Percentiles rank a stretch among this genome's conserved stretches.
Evolutionary conservation across 2,888 invertebrate genomes (phyloP).

Genomic region (Scrobipalpa costella): DNA sequence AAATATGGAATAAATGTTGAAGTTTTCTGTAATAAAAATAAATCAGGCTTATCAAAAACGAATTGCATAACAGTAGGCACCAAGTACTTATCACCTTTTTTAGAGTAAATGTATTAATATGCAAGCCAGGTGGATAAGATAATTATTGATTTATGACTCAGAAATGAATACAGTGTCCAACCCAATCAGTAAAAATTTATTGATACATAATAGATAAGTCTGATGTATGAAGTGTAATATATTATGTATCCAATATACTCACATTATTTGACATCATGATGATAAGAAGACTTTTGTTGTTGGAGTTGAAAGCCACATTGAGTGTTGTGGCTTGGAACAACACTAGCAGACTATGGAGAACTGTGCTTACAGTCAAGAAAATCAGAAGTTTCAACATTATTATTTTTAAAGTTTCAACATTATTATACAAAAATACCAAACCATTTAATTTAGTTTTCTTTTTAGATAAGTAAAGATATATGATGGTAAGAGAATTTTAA

Average conservation of each 20-base stretch:
- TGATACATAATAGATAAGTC: not conserved
- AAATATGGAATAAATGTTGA: no score
- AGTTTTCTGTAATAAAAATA: no score
- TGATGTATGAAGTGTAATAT: no score
- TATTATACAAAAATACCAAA: no score
- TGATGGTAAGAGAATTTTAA: no score
- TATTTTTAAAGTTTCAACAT: no score
- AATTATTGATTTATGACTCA: conserved; percentile 1
- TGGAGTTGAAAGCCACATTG: conserved; percentile 99
- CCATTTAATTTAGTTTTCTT: no score
- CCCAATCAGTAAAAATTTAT: not conserved
- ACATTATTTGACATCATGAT: conserved; percentile 99
- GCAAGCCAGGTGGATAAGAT: not conserved
- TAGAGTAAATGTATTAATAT: no score
- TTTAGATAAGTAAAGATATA: no score
- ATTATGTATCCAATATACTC: conserved; percentile 79
- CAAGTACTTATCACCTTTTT: not conserved
- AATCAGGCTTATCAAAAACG: no score
- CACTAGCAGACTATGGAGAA: conserved; percentile 93
- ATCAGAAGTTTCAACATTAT: not conserved
- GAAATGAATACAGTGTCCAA: not conserved
- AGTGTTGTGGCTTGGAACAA: conserved; percentile 98
- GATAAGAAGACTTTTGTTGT: conserved; percentile 97
- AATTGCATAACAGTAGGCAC: no score
- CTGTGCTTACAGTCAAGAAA: conserved; percentile 56